Evolutionary conservation across 2,113 vertebrate species (phyloP).

Genomic region (Capreolus pygargus): DNA sequence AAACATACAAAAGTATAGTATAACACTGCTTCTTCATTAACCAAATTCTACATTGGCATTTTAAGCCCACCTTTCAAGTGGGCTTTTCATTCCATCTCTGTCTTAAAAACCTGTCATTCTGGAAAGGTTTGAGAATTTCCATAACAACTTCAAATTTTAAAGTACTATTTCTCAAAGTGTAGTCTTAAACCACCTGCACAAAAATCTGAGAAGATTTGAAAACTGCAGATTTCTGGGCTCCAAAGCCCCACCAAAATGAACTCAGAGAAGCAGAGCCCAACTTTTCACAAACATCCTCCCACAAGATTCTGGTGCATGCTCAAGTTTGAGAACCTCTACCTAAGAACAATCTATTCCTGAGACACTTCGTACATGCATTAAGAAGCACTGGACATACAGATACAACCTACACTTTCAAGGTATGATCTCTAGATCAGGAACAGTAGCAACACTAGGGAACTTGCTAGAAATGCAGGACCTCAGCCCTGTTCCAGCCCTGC

Average conservation of each 20-base stretch:
- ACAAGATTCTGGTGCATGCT: neutral
- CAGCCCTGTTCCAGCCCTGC: neutral
- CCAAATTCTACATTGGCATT: neutral
- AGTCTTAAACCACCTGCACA: neutral
- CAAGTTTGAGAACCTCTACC: neutral
- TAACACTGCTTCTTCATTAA: neutral
- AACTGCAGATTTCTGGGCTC: neutral
- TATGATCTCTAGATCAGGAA: neutral
- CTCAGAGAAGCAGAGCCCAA: neutral
- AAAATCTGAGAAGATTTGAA: neutral
- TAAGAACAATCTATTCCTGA: neutral
- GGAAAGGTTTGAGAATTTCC: neutral
- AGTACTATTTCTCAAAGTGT: slow-evolving; percentile 5
- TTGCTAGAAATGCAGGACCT: neutral
- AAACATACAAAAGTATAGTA: neutral
- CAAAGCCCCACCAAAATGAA: neutral
- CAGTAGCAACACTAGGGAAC: neutral
- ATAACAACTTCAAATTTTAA: neutral
- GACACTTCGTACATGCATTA: neutral
- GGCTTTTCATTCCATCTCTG: neutral
- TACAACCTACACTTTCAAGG: neutral
- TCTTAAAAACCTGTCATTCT: neutral
- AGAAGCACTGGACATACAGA: neutral
- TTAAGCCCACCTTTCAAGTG: neutral
- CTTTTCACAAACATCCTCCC: neutral